Percentiles rank a stretch among this genome's conserved stretches.
Conservation (phyloP, 2,797 vertebrate genomes). For the Eleutherodactylus coqui region DNA sequence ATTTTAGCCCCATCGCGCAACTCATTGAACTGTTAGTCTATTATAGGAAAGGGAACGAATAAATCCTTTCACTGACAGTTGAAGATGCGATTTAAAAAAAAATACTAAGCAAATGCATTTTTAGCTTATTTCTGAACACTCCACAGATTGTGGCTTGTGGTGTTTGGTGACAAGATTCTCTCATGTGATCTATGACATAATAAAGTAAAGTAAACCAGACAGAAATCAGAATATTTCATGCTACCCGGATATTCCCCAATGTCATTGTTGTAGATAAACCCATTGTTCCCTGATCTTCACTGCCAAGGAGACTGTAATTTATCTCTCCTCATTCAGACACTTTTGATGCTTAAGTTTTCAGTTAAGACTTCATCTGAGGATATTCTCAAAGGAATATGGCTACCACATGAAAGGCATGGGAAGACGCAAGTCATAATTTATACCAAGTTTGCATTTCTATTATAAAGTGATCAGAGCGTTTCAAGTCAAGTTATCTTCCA, state of each 20-base stretch:
- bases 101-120: background rate
- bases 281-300: background rate
- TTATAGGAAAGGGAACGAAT: too few species aligned
- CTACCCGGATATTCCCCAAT: background rate
- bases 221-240: conserved; percentile 11
- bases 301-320: background rate
- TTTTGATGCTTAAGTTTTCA: conserved; percentile 6
- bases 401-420: background rate
- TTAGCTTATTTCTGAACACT: background rate
- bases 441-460: background rate
- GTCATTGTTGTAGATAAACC: background rate
- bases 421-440: background rate
- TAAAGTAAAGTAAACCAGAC: background rate
- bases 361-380: background rate
- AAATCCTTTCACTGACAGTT: background rate
- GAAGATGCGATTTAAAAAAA: background rate
- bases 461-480: background rate
- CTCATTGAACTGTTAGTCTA: too few species aligned
- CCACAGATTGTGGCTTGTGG: background rate
- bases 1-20: too few species aligned
- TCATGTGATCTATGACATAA: background rate
- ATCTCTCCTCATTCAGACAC: background rate
- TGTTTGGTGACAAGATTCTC: background rate
- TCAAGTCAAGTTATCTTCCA: background rate
- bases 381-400: background rate